These are phyloP conservation scores for Leptopilina clavipes DNA, from an alignment of 1,140 invertebrate genomes.

Conservation along the genomic window DNA sequence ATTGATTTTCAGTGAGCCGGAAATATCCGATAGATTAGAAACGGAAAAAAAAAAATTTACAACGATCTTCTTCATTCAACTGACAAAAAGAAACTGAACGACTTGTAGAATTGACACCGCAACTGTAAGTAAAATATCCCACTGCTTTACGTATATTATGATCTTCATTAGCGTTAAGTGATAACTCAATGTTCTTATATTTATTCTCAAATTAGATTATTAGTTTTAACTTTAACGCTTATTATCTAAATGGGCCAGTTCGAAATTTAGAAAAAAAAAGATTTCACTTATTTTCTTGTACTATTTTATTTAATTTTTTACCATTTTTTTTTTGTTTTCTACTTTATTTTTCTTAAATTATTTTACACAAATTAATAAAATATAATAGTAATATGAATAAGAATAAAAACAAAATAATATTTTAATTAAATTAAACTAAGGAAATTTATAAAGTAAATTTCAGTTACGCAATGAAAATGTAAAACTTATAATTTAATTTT, in stretches of 20 bases:
- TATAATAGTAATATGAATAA: too few species aligned
- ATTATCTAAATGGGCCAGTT: background rate
- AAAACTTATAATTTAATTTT: too few species aligned
- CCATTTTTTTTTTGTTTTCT: too few species aligned
- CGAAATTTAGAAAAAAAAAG: background rate
- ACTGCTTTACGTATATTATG: background rate
- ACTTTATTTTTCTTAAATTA: too few species aligned
- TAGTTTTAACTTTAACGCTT: background rate
- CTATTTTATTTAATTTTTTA: too few species aligned
- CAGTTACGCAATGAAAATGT: too few species aligned
- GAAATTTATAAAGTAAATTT: too few species aligned
- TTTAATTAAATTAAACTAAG: too few species aligned
- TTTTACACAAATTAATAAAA: too few species aligned
- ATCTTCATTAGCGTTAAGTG: conserved; percentile 9
- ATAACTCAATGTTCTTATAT: conserved; percentile 10
- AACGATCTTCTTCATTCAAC: background rate
- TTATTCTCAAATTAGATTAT: background rate
- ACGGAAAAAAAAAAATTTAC: background rate
- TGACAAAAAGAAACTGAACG: background rate
- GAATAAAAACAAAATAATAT: too few species aligned
- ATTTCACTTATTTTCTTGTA: too few species aligned
- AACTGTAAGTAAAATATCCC: conserved; percentile 12
- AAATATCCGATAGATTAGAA: background rate
- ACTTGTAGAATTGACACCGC: background rate
- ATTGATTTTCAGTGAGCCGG: background rate